Percentiles rank a stretch among this genome's conserved stretches.
These are phyloP conservation scores for Cheilosia scutellata DNA, from an alignment of 2,888 invertebrate species.

Conservation along the genomic window DNA sequence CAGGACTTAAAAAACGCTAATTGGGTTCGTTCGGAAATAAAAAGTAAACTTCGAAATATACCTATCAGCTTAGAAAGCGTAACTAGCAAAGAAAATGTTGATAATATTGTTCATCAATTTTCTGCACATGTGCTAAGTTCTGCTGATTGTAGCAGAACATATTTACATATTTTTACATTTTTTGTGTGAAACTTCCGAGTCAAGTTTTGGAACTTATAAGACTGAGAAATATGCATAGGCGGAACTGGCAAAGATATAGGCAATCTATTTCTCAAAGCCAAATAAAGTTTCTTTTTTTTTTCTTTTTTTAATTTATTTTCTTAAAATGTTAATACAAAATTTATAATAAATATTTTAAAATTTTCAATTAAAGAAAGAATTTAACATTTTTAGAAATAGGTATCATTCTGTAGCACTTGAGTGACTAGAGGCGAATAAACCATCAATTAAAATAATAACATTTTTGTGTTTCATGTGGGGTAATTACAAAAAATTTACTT, in stretches of 20 bases:
- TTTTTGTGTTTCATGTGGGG: background rate
- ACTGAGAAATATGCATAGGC: too few relatives aligned
- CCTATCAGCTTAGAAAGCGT: too few relatives aligned
- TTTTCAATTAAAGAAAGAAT: background rate
- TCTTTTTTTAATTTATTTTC: too few relatives aligned
- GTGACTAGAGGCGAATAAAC: background rate
- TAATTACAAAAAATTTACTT: background rate
- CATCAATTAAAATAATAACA: background rate
- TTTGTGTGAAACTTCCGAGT: too few relatives aligned
- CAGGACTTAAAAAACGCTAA: background rate
- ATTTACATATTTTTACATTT: too few relatives aligned
- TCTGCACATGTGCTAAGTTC: too few relatives aligned
- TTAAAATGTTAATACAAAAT: background rate
- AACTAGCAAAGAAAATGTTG: too few relatives aligned
- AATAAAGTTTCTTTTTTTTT: too few relatives aligned
- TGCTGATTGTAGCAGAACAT: too few relatives aligned
- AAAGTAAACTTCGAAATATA: background rate
- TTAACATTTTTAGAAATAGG: background rate
- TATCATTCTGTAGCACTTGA: background rate
- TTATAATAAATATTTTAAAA: background rate
- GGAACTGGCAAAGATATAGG: too few relatives aligned
- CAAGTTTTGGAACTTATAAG: too few relatives aligned
- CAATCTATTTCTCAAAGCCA: too few relatives aligned
- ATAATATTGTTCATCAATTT: background rate
- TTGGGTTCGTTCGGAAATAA: background rate